phyloP scores from a whole-genome alignment of 1,140 invertebrate species.

The Ceratoteleas bidentatus region DNA sequence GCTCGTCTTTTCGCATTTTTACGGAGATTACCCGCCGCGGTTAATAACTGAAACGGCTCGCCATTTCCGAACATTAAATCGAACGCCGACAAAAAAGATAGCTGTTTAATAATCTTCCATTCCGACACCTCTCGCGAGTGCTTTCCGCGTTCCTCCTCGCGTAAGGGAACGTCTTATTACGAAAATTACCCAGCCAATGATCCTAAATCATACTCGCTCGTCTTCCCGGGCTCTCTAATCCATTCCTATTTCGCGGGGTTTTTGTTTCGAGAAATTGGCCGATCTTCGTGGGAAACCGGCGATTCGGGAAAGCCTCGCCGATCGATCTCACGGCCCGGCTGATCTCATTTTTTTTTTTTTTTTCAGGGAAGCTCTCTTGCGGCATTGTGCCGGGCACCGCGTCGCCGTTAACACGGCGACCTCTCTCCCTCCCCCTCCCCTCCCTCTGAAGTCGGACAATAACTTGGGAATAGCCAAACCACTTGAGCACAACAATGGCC shows the following conservation, averaged over 20 bases:
- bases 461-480: constrained; percentile 67
- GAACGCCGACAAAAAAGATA: no score
- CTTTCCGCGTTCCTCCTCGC: no score
- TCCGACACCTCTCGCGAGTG: no score
- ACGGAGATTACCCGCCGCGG: no score
- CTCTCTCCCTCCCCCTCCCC: constrained; percentile 6
- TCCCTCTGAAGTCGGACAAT: constrained; percentile 68
- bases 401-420: constrained; percentile 57
- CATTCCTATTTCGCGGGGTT: background rate
- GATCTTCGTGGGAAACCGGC: constrained; percentile 18
- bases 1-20: no score
- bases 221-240: no score
- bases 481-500: constrained; percentile 73
- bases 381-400: constrained; percentile 61
- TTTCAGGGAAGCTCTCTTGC: constrained; percentile 26
- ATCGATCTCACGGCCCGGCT: constrained; percentile 18
- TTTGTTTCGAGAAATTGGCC: background rate
- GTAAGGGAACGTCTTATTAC: no score
- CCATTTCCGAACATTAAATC: no score
- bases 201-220: no score
- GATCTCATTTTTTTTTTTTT: constrained; percentile 26
- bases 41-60: no score
- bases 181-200: no score
- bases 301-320: constrained; percentile 7
- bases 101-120: no score